Base-by-base conservation (phyloP, 2,797 vertebrate species). In the Adelosebastes latens region DNA sequence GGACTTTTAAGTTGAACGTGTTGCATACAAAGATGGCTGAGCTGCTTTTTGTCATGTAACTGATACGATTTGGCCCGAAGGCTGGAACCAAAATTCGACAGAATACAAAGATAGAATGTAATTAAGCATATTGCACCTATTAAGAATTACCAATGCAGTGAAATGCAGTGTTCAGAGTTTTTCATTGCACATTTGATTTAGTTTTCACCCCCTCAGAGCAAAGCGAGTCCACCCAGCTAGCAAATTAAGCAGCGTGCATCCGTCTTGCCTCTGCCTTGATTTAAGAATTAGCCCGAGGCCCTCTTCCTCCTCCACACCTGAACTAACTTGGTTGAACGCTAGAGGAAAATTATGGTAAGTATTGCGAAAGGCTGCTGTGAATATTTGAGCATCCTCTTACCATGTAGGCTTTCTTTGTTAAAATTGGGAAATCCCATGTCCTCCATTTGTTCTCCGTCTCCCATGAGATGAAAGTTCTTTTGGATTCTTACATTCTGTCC, bases 191-290 rank as follows among this genome's bases (percentile, higher is more conserved):
- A 82, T 85, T 63, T 88, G 72, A 91, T 88, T 92, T 73, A 34
- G 24, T 85, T 83, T 84, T 79, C 60, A 73, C 11, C 32, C 86
- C 88, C 88, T 86, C 25, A 64, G 85, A 90, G 86, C 49, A 88
- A 77, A 84, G 70, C 3, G 27, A 75, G 85, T 73, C 89, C 84
- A 92, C 56, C 78, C 87, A 91, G 77, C 89, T 92, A 81, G 86
- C 68, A 94, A 94, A 94, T 93, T 90, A 88, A 88, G 86, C 74
- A 84, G 82, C 16, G 61, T 90, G 80, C 68, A 81, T 82, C 75
- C 64, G 8, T 89, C 82, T 73, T 73, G 68, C 80, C 68, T 84
- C 55, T 66, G 72, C 58, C 77, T 69, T 85, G 75, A 88, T 90
- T 80, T 77, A 75, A 85, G 80, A 89, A 87, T 53, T 8, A 71